These are phyloP conservation scores for Muntiacus muntjak DNA, from an alignment of 2,113 vertebrate species.

Conservation along the genomic window DNA sequence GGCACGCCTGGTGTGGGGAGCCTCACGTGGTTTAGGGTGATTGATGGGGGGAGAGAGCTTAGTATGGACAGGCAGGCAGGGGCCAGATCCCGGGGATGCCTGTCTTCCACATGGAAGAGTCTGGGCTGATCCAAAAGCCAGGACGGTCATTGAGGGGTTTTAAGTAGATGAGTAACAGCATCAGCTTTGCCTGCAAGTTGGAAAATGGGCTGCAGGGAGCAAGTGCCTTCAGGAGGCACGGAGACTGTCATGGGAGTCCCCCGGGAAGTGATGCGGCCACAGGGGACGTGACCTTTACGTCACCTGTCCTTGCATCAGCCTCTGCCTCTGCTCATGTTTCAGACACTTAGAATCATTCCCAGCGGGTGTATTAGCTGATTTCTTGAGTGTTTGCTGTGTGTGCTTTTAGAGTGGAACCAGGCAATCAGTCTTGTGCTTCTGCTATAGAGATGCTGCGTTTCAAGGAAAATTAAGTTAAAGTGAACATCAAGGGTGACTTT, in stretches of 20 bases:
- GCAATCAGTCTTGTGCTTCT: neutral
- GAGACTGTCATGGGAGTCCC: neutral
- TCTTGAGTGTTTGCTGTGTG: neutral
- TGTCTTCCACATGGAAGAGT: neutral
- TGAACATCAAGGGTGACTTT: neutral
- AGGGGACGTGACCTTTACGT: neutral
- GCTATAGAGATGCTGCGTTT: neutral
- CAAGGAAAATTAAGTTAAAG: neutral
- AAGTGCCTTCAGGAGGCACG: neutral
- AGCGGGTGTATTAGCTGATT: neutral
- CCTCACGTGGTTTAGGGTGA: rapidly evolving
- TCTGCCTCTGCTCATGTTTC: neutral
- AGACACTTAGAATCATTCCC: neutral
- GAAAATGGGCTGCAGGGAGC: neutral
- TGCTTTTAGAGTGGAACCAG: neutral
- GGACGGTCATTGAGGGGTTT: neutral
- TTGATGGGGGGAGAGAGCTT: neutral
- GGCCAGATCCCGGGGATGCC: rapidly evolving
- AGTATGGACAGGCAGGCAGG: neutral
- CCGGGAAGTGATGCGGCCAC: neutral
- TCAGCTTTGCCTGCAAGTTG: neutral
- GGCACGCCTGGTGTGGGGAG: neutral
- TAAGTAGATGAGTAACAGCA: neutral
- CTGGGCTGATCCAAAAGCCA: neutral
- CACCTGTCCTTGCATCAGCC: slow-evolving; percentile 10